phyloP scores from a whole-genome alignment of 2,888 invertebrate species.

The Clanis bilineata region DNA sequence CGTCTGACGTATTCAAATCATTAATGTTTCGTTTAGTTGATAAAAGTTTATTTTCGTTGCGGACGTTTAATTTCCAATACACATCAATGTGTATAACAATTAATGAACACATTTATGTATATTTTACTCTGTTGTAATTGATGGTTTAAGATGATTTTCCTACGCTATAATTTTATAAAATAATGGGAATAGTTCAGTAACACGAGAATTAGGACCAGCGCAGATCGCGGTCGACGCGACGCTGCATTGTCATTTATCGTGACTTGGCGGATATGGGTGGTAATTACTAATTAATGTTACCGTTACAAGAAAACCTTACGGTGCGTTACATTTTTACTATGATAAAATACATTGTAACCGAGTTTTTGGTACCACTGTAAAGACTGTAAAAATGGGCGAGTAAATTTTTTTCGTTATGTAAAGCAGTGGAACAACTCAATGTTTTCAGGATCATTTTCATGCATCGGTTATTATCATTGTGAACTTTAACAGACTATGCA shows the following conservation, averaged over 20 bases:
- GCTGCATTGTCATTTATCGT: constrained; percentile 50
- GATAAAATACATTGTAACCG: not conserved
- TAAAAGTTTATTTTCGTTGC: not conserved
- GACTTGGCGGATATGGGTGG: constrained; percentile 70
- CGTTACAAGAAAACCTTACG: constrained; percentile 50
- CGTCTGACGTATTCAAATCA: not conserved
- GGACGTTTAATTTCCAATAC: not conserved
- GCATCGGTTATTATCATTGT: too few relatives aligned
- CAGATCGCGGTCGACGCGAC: constrained; percentile 26
- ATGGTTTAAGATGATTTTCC: too few relatives aligned
- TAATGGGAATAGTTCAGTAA: constrained; percentile 59
- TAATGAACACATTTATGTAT: too few relatives aligned
- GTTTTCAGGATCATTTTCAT: too few relatives aligned
- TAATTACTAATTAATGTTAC: constrained; percentile 60
- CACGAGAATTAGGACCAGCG: constrained; percentile 50
- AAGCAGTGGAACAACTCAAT: too few relatives aligned
- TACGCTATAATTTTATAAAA: constrained; percentile 18
- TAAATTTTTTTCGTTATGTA: too few relatives aligned
- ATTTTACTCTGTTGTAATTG: too few relatives aligned
- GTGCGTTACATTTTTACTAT: constrained; percentile 24
- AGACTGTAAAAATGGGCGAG: too few relatives aligned
- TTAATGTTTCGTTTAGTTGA: not conserved
- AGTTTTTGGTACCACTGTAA: not conserved
- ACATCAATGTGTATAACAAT: too few relatives aligned
- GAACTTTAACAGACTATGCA: too few relatives aligned